Base-by-base conservation (phyloP, 2,113 vertebrate genomes). In the Ibidorhyncha struthersii region DNA sequence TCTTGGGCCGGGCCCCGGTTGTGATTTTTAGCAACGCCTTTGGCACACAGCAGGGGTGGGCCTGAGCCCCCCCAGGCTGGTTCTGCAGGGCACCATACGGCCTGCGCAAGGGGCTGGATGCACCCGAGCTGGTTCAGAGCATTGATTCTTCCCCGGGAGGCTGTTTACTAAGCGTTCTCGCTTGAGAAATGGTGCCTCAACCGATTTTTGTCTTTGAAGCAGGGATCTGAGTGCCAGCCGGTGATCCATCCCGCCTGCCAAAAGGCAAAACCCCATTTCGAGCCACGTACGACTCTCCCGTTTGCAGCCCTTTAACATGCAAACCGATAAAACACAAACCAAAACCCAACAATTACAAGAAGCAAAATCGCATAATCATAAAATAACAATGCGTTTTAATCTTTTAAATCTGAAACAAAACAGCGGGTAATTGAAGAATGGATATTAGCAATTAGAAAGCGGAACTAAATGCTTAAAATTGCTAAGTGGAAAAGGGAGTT, bases 401-500 rank as follows among this genome's bases (percentile, higher is more conserved):
- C 93, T 94, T 32, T 72, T 5, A 90, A 76, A 80, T 78, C 84
- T 90, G 86, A 91, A 78, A 41, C 94, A 69, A 76, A 96, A 82
- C 94, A 86, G 89, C 29, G 74, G 94, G 87, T 89, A 93, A 95
- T 78, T 74, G 93, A 45, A 74, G 95, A 45, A 72, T 65, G 90
- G 83, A 36, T 90, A 92, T 92, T 80, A 73, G 90, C 96, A 83
- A 93, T 96, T 87, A 91, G 82, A 82, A 77, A 96, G 93, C 61
- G 36, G 93, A 96, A 90, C 86, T 85, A 92, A 97, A 72, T n/a
- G 82, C 93, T 92, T 45, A 7, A 66, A 92, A 92, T 36, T 40
- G 83, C 34, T 10, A 26, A 21, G 78, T 55, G 85, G 85, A n/a
- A 13, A 88, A 89, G 74, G 19, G 89, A 62, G 93, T 77, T 89